phyloP scores from a whole-genome alignment of 2,113 vertebrate species.

The Saimiri boliviensis region DNA sequence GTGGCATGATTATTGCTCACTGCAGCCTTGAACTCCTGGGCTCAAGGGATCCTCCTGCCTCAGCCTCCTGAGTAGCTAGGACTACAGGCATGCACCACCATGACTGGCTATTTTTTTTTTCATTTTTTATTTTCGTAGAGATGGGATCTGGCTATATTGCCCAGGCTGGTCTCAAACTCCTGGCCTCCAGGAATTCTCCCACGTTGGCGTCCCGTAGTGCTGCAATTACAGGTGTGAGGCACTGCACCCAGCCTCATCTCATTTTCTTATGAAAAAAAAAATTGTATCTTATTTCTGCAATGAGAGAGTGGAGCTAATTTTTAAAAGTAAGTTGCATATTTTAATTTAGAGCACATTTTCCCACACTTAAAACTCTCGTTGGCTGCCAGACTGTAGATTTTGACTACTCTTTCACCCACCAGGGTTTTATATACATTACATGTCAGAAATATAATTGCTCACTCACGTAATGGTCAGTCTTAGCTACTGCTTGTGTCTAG shows the following conservation, averaged over 20 bases:
- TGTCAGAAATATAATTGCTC: constrained; percentile 32
- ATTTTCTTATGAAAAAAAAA: background rate
- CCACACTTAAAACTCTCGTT: background rate
- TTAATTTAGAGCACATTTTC: background rate
- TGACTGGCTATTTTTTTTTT: no score
- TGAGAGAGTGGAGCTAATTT: background rate
- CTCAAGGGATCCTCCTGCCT: no score
- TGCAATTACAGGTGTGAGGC: no score
- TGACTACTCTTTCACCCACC: background rate
- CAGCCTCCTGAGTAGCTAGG: no score
- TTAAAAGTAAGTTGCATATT: background rate
- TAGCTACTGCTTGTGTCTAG: constrained; percentile 42
- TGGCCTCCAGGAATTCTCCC: no score
- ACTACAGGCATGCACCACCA: no score
- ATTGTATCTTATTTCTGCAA: background rate
- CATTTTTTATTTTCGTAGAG: no score
- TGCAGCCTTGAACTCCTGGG: no score
- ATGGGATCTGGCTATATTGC: no score
- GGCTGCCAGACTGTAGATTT: background rate
- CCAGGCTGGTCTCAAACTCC: no score
- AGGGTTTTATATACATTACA: background rate
- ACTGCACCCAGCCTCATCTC: background rate
- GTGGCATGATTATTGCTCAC: no score
- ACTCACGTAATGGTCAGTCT: background rate
- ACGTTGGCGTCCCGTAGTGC: no score